A percentile compares a stretch with the other conserved stretches of the same genome.
phyloP scores from a whole-genome alignment of 2,888 invertebrate species.

The Tanytarsus gracilentus region DNA sequence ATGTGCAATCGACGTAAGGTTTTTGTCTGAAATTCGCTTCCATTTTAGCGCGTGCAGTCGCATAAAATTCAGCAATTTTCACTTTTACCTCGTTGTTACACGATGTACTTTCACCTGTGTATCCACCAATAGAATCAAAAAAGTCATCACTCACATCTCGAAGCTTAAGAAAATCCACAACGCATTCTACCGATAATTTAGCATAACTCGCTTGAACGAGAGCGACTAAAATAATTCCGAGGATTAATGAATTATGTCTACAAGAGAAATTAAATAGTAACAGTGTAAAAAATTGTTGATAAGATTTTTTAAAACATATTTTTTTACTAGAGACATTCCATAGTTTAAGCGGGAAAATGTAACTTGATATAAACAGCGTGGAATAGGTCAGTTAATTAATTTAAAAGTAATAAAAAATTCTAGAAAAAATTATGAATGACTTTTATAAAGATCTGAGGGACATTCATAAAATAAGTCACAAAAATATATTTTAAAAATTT shows the following conservation, averaged over 20 bases:
- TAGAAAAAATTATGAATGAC: no score
- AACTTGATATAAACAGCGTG: no score
- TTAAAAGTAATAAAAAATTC: no score
- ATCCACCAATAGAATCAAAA: conserved; percentile 3
- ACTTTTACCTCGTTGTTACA: neutral
- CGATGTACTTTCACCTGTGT: neutral
- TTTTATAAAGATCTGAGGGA: no score
- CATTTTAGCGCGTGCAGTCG: neutral
- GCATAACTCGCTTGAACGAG: neutral
- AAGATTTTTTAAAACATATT: neutral
- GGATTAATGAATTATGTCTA: neutral
- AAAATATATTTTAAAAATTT: no score
- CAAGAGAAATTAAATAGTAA: neutral
- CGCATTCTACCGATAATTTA: neutral
- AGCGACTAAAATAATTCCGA: neutral
- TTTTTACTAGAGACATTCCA: neutral
- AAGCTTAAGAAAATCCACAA: conserved; percentile 18
- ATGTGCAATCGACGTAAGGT: conserved; percentile 1
- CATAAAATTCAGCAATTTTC: conserved; percentile 2
- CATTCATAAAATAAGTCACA: no score
- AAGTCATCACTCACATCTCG: neutral
- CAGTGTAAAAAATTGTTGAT: neutral
- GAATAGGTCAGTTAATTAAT: no score
- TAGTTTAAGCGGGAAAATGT: no score
- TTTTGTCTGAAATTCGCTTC: neutral